These are phyloP conservation scores for Thumatha senex DNA, from an alignment of 2,888 invertebrate genomes.

Conservation along the genomic window DNA sequence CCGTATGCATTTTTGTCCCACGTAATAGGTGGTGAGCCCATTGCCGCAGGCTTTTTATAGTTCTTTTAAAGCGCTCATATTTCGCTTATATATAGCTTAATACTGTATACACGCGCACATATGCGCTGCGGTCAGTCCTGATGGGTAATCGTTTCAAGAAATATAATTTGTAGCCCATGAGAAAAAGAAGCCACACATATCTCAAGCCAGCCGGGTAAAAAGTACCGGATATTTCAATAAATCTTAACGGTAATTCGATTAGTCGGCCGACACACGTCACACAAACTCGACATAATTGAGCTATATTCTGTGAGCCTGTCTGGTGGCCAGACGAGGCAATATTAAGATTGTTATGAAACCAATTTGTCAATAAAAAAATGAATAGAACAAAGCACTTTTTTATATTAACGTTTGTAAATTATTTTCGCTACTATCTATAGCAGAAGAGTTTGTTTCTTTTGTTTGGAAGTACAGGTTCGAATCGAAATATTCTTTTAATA, in stretches of 20 bases:
- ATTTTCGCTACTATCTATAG: not conserved
- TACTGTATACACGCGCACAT: too few relatives aligned
- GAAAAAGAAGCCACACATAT: not conserved
- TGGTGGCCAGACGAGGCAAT: not conserved
- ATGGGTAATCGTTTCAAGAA: too few relatives aligned
- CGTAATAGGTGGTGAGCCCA: too few relatives aligned
- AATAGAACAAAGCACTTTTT: not conserved
- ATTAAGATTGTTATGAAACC: slow-evolving; percentile 3
- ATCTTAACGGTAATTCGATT: slow-evolving; percentile 11
- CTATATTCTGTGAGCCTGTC: not conserved
- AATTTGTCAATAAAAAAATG: slow-evolving; percentile 7
- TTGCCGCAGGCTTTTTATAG: too few relatives aligned
- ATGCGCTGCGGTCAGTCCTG: too few relatives aligned
- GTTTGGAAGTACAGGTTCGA: too few relatives aligned
- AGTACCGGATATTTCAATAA: slow-evolving; percentile 28
- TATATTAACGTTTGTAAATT: not conserved
- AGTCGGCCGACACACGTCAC: not conserved
- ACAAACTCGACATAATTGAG: not conserved
- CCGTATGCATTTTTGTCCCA: too few relatives aligned
- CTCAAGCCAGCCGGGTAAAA: not conserved
- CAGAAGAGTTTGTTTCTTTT: too few relatives aligned
- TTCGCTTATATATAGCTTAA: too few relatives aligned
- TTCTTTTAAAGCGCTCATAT: too few relatives aligned
- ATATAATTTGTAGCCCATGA: too few relatives aligned
- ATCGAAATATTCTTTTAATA: too few relatives aligned